phyloP scores from a whole-genome alignment of 2,888 invertebrate genomes.

The Myathropa florea region DNA sequence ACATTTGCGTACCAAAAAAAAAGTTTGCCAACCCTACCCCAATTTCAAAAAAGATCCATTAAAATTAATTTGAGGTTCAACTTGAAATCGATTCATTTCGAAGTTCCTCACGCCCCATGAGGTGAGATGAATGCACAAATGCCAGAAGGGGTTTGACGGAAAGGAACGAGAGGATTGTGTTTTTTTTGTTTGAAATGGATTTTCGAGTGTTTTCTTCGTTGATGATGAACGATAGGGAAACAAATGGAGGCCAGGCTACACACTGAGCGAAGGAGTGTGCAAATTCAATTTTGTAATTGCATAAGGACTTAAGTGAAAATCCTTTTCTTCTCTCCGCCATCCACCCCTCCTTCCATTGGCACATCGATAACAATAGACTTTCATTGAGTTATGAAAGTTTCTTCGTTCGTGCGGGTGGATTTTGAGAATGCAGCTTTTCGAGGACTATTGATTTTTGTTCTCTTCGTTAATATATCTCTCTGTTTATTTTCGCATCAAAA shows the following conservation, averaged over 20 bases:
- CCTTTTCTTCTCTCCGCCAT: slow-evolving; percentile 23
- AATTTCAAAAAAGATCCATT: slow-evolving; percentile 18
- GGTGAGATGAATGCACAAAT: not conserved
- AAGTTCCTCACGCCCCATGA: not conserved
- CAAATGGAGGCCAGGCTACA: slow-evolving; percentile 27
- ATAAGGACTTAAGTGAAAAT: slow-evolving; percentile 68
- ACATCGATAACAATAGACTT: slow-evolving; percentile 32
- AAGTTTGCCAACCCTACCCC: no score
- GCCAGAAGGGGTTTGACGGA: not conserved
- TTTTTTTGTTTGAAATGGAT: slow-evolving; percentile 5
- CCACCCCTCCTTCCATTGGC: not conserved
- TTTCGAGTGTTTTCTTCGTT: slow-evolving; percentile 53
- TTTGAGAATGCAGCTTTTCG: slow-evolving; percentile 19
- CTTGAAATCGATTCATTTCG: slow-evolving; percentile 60
- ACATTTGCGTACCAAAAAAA: no score
- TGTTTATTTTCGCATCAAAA: not conserved
- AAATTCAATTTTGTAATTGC: slow-evolving; percentile 70
- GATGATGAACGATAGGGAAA: no score
- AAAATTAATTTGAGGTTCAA: slow-evolving; percentile 67
- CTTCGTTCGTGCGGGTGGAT: slow-evolving; percentile 18
- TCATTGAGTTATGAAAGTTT: slow-evolving; percentile 33
- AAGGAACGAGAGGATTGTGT: not conserved
- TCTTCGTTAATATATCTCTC: slow-evolving; percentile 1
- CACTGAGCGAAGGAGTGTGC: slow-evolving; percentile 33
- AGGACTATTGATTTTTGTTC: slow-evolving; percentile 58